Conservation (phyloP, 2,797 vertebrate species). For the Coranthus polyacanthus region DNA sequence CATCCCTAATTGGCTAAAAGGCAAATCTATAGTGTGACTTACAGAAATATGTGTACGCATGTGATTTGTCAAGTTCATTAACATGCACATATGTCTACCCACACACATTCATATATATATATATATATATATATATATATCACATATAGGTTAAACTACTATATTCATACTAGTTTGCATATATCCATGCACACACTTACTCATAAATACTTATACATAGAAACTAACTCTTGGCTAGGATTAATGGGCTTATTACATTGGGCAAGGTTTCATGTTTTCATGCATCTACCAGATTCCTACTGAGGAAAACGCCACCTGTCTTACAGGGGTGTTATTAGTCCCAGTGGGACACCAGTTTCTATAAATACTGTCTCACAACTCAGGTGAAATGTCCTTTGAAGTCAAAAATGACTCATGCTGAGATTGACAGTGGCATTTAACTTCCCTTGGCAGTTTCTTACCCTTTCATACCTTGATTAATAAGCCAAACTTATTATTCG, state of each 20-base stretch:
- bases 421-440: conserved; percentile 84
- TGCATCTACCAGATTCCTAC: conserved; percentile 1
- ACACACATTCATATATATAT: background rate
- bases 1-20: conserved; percentile 38
- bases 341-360: conserved; percentile 41
- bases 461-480: conserved; percentile 80
- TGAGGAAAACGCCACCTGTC: conserved; percentile 16
- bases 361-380: conserved; percentile 63
- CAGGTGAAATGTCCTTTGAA: conserved; percentile 60
- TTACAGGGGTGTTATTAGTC: conserved; percentile 31
- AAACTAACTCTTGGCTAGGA: background rate
- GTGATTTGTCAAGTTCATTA: conserved; percentile 4
- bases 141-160: background rate
- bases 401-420: conserved; percentile 44
- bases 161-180: background rate
- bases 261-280: conserved; percentile 7
- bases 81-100: conserved; percentile 9
- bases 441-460: conserved; percentile 72
- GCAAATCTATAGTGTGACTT: conserved; percentile 17
- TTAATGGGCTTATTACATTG: conserved; percentile 30
- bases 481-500: conserved; percentile 80
- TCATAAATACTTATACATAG: background rate
- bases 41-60: conserved; percentile 15
- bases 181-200: background rate
- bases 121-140: background rate